Conservation (phyloP, 2,888 invertebrate genomes). For the Drosophila glabriapex region DNA sequence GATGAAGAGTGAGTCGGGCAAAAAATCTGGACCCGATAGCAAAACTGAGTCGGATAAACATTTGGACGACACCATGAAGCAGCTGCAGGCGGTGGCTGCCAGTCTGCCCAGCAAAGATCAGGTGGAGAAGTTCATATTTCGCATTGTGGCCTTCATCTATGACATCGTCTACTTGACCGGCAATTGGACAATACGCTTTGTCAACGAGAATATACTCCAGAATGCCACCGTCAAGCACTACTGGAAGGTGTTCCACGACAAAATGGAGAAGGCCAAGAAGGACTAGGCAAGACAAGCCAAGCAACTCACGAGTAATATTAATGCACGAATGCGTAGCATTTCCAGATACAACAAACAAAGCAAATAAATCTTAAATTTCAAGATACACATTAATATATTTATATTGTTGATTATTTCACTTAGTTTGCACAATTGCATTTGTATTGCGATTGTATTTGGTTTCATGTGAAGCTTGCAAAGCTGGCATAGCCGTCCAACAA, state of each 20-base stretch:
- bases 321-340: constrained; percentile 1
- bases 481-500: constrained; percentile 56
- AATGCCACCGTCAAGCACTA: constrained; percentile 66
- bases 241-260: constrained; percentile 77
- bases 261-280: constrained; percentile 79
- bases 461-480: constrained; percentile 39
- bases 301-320: not conserved
- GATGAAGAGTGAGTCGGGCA: not conserved
- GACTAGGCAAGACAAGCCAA: constrained; percentile 52
- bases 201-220: constrained; percentile 64
- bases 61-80: constrained; percentile 53
- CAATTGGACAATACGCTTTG: constrained; percentile 56
- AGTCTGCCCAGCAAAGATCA: constrained; percentile 78
- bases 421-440: constrained; percentile 13
- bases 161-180: constrained; percentile 67
- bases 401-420: constrained; percentile 14
- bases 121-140: constrained; percentile 79
- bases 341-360: constrained; percentile 16
- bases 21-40: not conserved
- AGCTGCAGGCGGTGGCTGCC: constrained; percentile 52
- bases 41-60: not conserved
- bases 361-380: constrained; percentile 46
- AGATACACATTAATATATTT: constrained; percentile 10
- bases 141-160: constrained; percentile 77
- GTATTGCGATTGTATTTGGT: constrained; percentile 8